Base-by-base conservation (phyloP, 2,888 invertebrate species). In the Zhuqinia jingwanae region DNA sequence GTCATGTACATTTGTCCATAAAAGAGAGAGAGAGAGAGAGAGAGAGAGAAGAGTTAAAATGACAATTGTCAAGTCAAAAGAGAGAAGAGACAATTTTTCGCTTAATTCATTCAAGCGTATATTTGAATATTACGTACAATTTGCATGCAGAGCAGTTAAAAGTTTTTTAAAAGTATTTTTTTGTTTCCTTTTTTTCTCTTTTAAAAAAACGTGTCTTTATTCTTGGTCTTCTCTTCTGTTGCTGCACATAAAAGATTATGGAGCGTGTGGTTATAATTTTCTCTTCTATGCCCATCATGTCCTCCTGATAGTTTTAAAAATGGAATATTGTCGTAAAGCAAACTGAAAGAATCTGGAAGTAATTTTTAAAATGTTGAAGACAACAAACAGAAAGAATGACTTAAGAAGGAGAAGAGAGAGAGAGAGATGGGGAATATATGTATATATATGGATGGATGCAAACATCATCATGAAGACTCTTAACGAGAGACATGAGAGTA, bases 401-500 rank as follows among this genome's bases (percentile, higher is more conserved):
- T n/a, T 56, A 30, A 36, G 65, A 53, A 45, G 17, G 53, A 75
- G n/a, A 75, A 17, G 36, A 73, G 73, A 65, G 45, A 70, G 68
- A 70, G 42, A 20, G n/a, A 17, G 70, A 70, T n/a, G n/a, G n/a
- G n/a, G n/a, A n/a, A n/a, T n/a, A n/a, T n/a, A n/a, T n/a, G n/a
- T n/a, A n/a, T n/a, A 58, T 76, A 42, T 76, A 42, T 76, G 58
- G 58, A 76, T 76, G 58, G 58, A 36, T 58, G 56, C 75, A 75
- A 75, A 36, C 56, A 76, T 56, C 70, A 76, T 76, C 77, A 82
- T 82, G 83, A 53, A 82, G 70, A 68, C 70, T 81, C 70, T 82
- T 87, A 87, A 87, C 87, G 82, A 87, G 76, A 76, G 87, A 87
- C 87, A 87, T 77, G 81, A 87, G 87, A 60, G 77, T 87, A 77